Evolutionary conservation across 2,113 vertebrate species (phyloP).

Genomic region (Apodemus speciosus): DNA sequence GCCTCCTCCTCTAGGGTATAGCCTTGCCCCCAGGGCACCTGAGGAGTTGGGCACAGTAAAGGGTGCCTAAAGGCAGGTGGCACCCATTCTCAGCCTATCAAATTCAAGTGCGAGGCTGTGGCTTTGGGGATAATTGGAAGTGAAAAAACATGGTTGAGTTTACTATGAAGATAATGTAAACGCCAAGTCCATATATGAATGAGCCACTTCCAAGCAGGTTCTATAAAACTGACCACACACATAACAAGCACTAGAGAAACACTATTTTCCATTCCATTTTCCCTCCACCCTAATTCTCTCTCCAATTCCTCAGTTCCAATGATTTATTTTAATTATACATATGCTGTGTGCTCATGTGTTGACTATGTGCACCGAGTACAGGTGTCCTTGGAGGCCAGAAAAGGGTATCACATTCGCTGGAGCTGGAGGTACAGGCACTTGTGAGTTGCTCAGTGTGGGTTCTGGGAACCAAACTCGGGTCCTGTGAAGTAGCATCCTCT

Average conservation of each 20-base stretch:
- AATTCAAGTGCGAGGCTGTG: neutral
- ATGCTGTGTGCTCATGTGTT: neutral
- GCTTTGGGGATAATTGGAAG: neutral
- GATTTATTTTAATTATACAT: neutral
- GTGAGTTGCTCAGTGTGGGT: neutral
- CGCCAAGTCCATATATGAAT: neutral
- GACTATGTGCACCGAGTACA: neutral
- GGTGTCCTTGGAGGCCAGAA: neutral
- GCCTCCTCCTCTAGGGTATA: neutral
- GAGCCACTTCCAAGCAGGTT: neutral
- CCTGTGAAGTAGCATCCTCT: neutral
- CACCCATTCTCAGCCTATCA: neutral
- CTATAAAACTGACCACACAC: neutral
- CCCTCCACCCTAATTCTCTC: neutral
- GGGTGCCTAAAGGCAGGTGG: neutral
- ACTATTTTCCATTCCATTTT: neutral
- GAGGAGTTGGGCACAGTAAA: neutral
- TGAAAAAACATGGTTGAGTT: neutral
- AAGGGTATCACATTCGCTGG: neutral
- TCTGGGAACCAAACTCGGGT: neutral
- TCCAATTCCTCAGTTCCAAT: neutral
- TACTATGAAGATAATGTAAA: neutral
- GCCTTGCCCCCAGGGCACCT: neutral
- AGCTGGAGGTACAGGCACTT: neutral
- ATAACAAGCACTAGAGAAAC: neutral